Evolutionary conservation across 2,888 invertebrate species (phyloP), one percentile per base, ranked within the genome.

Genomic region (Euzetes globulus): DNA sequence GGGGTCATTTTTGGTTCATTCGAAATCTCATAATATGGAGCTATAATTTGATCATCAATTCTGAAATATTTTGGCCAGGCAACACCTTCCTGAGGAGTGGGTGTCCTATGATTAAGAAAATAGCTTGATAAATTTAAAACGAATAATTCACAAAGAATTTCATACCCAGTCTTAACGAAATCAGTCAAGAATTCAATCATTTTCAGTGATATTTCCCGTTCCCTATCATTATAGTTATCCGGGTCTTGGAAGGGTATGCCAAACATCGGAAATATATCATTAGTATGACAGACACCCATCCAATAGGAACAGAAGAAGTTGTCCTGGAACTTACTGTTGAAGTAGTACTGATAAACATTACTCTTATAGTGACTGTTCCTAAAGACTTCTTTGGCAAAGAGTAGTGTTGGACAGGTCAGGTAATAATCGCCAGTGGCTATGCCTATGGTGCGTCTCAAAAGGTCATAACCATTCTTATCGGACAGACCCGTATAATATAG

Each of bases 341-440:
- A 72, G 29, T 52, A 72, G 19, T 63, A 72, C n/a, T 72, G 72
- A 45, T 68, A 72, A 13, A 72, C 72, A 41, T 37, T n/a, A n/a
- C 68, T 70, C 11, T 25, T 11, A n/a, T n/a, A n/a, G 9, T 13
- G 1, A 47, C 15, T n/a, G 19, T 55, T 29, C 33, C 33, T 1
- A n/a, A 22, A 68, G 4, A 72, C 7, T 27, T 13, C n/a, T 27
- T 58, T 25, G 0, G 72, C 72, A 19, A 70, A 72, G 4, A 29
- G 33, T 1, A 58, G 11, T 7, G 72, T 72, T 11, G 72, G 72
- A 72, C 72, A 72, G 19, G 50, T n/a, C 9, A 72, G 2, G 5
- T 70, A 1, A 11, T 22, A 29, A 37, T 72, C 60, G n/a, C 72
- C 72, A 11, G 22, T 68, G 1, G 65, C 65, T 25, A 72, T 72